phyloP scores from a whole-genome alignment of 2,888 invertebrate species.

The Adelognathus sp. region DNA sequence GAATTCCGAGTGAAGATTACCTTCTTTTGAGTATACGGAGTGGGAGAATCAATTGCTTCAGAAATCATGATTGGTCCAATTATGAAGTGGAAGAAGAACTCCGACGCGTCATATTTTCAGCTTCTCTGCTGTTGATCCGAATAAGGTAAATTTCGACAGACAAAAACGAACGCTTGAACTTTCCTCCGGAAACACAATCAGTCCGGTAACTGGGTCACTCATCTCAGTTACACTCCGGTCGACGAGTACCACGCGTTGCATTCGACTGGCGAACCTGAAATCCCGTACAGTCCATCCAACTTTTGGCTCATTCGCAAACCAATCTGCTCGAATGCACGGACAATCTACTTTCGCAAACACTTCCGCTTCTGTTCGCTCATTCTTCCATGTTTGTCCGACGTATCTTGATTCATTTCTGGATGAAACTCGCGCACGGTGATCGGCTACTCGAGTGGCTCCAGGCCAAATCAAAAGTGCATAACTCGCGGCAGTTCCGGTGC shows the following conservation, averaged over 20 bases:
- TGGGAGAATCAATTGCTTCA: no score
- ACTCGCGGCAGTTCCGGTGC: conserved; percentile 1
- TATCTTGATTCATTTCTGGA: conserved; percentile 50
- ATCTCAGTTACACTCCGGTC: not conserved
- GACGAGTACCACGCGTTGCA: not conserved
- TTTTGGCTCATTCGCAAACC: conserved; percentile 52
- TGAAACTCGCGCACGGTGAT: conserved; percentile 15
- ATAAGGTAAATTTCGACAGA: no score
- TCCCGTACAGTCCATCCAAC: conserved; percentile 1
- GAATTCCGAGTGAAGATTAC: no score
- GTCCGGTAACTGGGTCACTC: not conserved
- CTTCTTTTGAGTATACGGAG: no score
- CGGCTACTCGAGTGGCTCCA: conserved; percentile 38
- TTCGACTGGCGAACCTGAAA: conserved; percentile 11
- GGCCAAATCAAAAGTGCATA: conserved; percentile 59
- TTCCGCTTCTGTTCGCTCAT: conserved; percentile 12
- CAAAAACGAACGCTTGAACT: not conserved
- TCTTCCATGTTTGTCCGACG: conserved; percentile 37
- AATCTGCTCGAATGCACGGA: conserved; percentile 51
- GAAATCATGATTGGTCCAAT: no score
- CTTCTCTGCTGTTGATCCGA: no score
- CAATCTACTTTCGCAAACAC: conserved; percentile 52
- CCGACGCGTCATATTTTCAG: not conserved
- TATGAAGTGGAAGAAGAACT: no score
- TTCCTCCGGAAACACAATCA: not conserved